Base-by-base conservation (phyloP, 2,888 invertebrate species). In the Tetragonula carbonaria region DNA sequence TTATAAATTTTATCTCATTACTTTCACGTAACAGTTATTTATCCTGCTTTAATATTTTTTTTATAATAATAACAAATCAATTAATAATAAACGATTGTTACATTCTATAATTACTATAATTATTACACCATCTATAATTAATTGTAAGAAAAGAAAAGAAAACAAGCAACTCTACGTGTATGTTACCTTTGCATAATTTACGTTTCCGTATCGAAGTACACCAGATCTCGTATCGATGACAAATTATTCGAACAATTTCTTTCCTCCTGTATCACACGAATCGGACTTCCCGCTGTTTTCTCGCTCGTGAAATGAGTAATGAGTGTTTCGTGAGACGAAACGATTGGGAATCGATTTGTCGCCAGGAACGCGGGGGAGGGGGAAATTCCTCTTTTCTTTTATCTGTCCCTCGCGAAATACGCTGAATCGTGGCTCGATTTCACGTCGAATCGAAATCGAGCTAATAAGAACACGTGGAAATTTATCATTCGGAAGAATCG, bases 291-390 rank as follows among this genome's bases (percentile, higher is more conserved):
- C 16, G 28, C 16, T 66, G 73, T 51, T 71, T 28, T 38, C 68
- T 23, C 79, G 68, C 38, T 68, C 68, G 38, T 51, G 33, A 79
- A 74, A 62, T 79, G 79, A 79, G 55, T 79, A 79, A 79, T 33
- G 79, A 79, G 68, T 62, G 74, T 74, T 79, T 79, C 74, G 79
- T 74, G 79, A 62, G 66, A 67, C 59, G 73, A 59, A 67, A 67
- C 73, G 73, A 79, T 79, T 62, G 79, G 79, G 67, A 74, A 79
- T 74, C 79, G 79, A 79, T 79, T 79, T 79, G 78, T 74, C 78
- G 51, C 21, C 59, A 53, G 63, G 23, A 71, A 55, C 62, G 28
- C 28, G 28, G 28, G 28, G 28, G 28, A 28, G 16, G 23, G 23
- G 45, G n/a, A 38, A 50, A 78, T n/a, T 71, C 68, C 68, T 78